These are phyloP conservation scores for Zootoca vivipara DNA, from an alignment of 2,113 vertebrate species.

Conservation along the genomic window DNA sequence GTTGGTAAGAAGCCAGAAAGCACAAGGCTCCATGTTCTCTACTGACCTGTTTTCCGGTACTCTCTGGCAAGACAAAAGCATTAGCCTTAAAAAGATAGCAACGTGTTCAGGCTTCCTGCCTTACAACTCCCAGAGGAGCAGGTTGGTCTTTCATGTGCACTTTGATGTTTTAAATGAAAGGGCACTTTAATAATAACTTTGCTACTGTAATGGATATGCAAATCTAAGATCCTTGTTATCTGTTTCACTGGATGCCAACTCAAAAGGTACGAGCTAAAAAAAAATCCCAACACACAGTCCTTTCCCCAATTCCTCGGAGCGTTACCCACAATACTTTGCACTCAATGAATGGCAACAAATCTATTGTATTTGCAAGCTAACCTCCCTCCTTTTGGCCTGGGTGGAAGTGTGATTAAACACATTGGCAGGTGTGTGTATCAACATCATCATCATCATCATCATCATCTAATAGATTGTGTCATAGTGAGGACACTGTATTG, in stretches of 20 bases:
- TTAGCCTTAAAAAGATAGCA: constrained; percentile 52
- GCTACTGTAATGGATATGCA: constrained; percentile 51
- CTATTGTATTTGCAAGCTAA: constrained; percentile 44
- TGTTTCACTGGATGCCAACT: constrained; percentile 61
- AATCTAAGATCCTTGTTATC: constrained; percentile 65
- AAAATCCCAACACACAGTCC: constrained; percentile 45
- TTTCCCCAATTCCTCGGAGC: constrained; percentile 57
- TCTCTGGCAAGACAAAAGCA: constrained; percentile 41
- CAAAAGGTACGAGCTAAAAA: constrained; percentile 55
- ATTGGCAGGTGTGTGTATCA: background rate
- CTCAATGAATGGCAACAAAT: constrained; percentile 27
- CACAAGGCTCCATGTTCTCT: constrained; percentile 40
- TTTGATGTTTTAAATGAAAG: constrained; percentile 76
- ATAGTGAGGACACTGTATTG: background rate
- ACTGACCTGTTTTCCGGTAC: constrained; percentile 56
- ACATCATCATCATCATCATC: background rate
- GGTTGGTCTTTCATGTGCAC: constrained; percentile 66
- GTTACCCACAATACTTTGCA: constrained; percentile 42
- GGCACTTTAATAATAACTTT: constrained; percentile 38
- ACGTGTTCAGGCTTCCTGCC: constrained; percentile 57
- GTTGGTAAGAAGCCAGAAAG: constrained; percentile 60
- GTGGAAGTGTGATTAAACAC: constrained; percentile 1
- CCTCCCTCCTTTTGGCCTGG: background rate
- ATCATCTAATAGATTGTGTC: background rate
- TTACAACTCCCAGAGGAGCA: constrained; percentile 55